Evolutionary conservation across 2,888 invertebrate species (phyloP).

Genomic region (Latrodectus hesperus): DNA sequence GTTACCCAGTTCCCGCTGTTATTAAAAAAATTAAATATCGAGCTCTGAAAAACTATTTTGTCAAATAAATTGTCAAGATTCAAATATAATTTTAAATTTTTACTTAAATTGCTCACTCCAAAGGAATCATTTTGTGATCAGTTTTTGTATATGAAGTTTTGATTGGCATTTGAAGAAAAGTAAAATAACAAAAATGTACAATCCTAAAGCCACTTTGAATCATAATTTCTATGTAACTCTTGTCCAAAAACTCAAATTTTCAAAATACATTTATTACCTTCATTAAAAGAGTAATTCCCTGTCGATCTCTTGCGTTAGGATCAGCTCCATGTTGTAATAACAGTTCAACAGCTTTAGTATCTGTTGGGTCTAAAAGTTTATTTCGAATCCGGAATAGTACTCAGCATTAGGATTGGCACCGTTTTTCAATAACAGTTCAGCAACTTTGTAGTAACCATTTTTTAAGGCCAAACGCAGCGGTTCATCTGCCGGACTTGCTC

Average conservation of each 20-base stretch:
- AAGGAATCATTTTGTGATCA: too few relatives aligned
- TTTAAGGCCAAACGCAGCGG: constrained; percentile 90
- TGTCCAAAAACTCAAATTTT: neutral
- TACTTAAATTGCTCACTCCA: too few relatives aligned
- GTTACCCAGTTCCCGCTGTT: too few relatives aligned
- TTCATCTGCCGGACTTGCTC: constrained; percentile 79
- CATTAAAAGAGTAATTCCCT: constrained; percentile 95
- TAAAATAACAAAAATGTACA: too few relatives aligned
- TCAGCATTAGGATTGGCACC: constrained; percentile 92
- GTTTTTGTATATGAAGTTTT: too few relatives aligned
- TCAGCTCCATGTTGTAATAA: constrained; percentile 89
- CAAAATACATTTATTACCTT: constrained; percentile 75
- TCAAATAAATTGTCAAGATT: too few relatives aligned
- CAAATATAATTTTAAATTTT: too few relatives aligned
- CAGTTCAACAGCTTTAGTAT: constrained; percentile 86
- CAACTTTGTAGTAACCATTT: constrained; percentile 84
- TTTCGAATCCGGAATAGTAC: constrained; percentile 92
- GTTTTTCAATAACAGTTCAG: constrained; percentile 82
- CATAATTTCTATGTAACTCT: neutral
- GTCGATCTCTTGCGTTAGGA: constrained; percentile 89
- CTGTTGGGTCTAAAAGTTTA: constrained; percentile 87
- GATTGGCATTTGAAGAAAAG: too few relatives aligned
- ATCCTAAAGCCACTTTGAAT: neutral
- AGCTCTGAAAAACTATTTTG: too few relatives aligned
- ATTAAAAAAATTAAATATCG: too few relatives aligned